Percentiles rank a stretch among this genome's conserved stretches.
Evolutionary conservation across 2,113 vertebrate species (phyloP).

Genomic region (Verasper variegatus): DNA sequence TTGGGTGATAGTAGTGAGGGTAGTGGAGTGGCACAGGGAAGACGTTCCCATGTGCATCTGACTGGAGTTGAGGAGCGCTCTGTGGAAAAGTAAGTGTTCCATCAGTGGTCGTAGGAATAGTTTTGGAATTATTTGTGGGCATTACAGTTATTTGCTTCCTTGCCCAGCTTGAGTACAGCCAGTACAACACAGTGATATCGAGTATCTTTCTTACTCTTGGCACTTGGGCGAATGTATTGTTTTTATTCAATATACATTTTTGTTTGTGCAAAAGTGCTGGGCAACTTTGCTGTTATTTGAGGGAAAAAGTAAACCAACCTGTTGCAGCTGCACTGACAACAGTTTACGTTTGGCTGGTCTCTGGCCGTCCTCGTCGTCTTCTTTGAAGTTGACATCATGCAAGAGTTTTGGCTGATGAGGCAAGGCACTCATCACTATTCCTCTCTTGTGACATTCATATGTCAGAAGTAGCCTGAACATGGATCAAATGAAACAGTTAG

Average conservation of each 20-base stretch:
- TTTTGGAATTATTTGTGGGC: not conserved
- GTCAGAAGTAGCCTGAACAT: constrained; percentile 76
- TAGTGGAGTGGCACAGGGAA: constrained; percentile 45
- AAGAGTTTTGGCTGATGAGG: constrained; percentile 62
- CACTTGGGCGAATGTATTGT: not conserved
- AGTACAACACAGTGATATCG: not conserved
- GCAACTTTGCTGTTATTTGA: not conserved
- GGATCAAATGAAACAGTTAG: not conserved
- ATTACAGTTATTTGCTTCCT: not conserved
- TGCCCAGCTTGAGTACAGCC: not conserved
- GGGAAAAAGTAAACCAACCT: constrained; percentile 59
- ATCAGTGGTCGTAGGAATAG: constrained; percentile 3
- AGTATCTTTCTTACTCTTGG: not conserved
- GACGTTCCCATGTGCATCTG: constrained; percentile 22
- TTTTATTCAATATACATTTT: too few species aligned
- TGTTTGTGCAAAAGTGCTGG: too few species aligned
- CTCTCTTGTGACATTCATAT: constrained; percentile 79
- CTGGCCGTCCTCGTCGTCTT: constrained; percentile 51
- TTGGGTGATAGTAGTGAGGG: constrained; percentile 43
- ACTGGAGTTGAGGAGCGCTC: constrained; percentile 21
- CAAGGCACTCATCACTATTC: constrained; percentile 57
- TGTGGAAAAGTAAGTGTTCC: constrained; percentile 13
- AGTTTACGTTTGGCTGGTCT: constrained; percentile 57
- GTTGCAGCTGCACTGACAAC: constrained; percentile 29
- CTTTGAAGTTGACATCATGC: constrained; percentile 22